phyloP scores from a whole-genome alignment of 2,113 vertebrate species.

The Phainopepla nitens region DNA sequence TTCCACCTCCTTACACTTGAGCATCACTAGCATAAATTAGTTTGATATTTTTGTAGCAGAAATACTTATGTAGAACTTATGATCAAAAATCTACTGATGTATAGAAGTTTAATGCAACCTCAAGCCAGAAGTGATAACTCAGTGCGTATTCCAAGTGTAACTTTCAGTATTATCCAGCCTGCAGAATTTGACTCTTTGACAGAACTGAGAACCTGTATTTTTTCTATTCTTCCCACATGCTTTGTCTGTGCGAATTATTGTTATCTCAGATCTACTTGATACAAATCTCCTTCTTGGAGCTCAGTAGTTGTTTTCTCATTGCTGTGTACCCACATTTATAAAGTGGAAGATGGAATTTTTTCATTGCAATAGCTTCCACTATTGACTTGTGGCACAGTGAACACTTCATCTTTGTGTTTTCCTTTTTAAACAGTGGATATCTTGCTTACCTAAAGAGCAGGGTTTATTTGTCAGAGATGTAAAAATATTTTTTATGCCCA shows the following conservation, averaged over 20 bases:
- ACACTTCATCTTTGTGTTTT: background rate
- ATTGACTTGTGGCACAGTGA: background rate
- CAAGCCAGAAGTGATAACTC: background rate
- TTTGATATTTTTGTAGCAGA: background rate
- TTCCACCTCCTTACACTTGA: background rate
- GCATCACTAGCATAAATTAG: background rate
- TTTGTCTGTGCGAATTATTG: fast-evolving
- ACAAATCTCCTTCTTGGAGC: background rate
- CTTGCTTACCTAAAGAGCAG: background rate
- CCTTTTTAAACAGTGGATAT: background rate
- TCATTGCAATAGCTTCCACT: background rate
- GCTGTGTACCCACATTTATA: background rate
- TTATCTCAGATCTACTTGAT: background rate
- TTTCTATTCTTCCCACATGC: background rate
- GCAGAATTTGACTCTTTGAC: background rate
- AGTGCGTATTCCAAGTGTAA: background rate
- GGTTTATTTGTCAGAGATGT: background rate
- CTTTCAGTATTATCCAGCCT: background rate
- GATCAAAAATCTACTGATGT: background rate
- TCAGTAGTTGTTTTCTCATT: background rate
- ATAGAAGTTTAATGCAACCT: background rate
- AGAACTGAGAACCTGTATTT: background rate
- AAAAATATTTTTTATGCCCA: background rate
- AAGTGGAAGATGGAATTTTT: background rate
- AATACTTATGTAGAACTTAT: background rate